phyloP scores from a whole-genome alignment of 2,888 invertebrate species.

The Agonopterix heracliana region DNA sequence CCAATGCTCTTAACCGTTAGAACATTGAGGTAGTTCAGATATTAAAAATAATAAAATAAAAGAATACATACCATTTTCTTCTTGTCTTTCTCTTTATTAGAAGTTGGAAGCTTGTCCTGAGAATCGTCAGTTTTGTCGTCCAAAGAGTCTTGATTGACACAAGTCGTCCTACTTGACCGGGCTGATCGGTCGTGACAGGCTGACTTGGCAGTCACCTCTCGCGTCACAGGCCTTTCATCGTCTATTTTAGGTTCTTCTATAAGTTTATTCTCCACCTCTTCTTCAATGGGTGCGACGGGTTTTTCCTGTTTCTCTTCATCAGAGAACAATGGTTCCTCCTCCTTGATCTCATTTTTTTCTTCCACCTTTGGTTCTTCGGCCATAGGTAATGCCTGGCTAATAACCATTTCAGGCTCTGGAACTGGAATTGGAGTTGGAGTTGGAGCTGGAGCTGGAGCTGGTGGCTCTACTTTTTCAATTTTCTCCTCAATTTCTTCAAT shows the following conservation, averaged over 20 bases:
- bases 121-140: slow-evolving; percentile 72
- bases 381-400: slow-evolving; percentile 1
- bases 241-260: slow-evolving; percentile 18
- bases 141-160: slow-evolving; percentile 59
- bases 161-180: slow-evolving; percentile 52
- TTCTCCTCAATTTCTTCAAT: slow-evolving; percentile 19
- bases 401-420: slow-evolving; percentile 18
- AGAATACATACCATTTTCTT: slow-evolving; percentile 66
- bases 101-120: slow-evolving; percentile 54
- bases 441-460: not conserved
- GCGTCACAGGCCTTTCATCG: slow-evolving; percentile 41
- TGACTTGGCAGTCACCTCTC: slow-evolving; percentile 55
- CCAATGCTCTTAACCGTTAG: too few relatives aligned
- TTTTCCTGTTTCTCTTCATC: slow-evolving; percentile 36
- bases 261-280: slow-evolving; percentile 11
- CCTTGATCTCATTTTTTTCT: slow-evolving; percentile 24
- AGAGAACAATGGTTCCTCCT: slow-evolving; percentile 21
- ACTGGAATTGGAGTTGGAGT: too few relatives aligned
- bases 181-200: slow-evolving; percentile 66
- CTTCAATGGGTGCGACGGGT: slow-evolving; percentile 12
- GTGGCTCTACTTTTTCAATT: not conserved
- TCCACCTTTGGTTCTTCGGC: slow-evolving; percentile 26
- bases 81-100: slow-evolving; percentile 60
- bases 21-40: too few relatives aligned
- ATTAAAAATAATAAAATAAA: not conserved